phyloP scores from a whole-genome alignment of 2,888 invertebrate genomes.

The Hirtodrosophila alboralis region DNA sequence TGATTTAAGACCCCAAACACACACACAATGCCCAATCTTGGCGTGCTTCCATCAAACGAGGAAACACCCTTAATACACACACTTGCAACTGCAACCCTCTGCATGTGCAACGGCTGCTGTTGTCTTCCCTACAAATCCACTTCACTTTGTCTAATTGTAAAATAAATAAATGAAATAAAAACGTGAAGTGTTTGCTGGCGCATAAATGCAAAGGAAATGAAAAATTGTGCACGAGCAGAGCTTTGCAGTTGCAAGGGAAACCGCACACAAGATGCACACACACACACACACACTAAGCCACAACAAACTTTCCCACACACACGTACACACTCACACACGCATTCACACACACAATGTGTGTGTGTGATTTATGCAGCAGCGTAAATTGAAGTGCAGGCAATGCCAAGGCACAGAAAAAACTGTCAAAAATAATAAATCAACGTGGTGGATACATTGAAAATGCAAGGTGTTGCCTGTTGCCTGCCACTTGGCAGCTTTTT shows the following conservation, averaged over 20 bases:
- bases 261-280: slow-evolving; percentile 30
- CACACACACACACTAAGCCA: not conserved
- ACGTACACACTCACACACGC: slow-evolving; percentile 2
- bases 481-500: slow-evolving; percentile 18
- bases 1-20: slow-evolving; percentile 59
- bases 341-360: slow-evolving; percentile 3
- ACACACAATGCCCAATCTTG: slow-evolving; percentile 30
- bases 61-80: slow-evolving; percentile 20
- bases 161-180: slow-evolving; percentile 75
- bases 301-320: slow-evolving; percentile 1
- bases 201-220: slow-evolving; percentile 54
- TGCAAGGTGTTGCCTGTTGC: slow-evolving; percentile 38
- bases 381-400: slow-evolving; percentile 21
- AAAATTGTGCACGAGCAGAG: slow-evolving; percentile 49
- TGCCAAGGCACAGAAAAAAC: slow-evolving; percentile 21
- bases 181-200: slow-evolving; percentile 47
- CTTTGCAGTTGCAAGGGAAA: slow-evolving; percentile 14
- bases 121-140: slow-evolving; percentile 43
- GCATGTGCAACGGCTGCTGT: slow-evolving; percentile 22
- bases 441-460: slow-evolving; percentile 49
- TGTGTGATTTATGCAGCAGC: slow-evolving; percentile 10
- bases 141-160: slow-evolving; percentile 77
- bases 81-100: slow-evolving; percentile 24
- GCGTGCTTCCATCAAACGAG: slow-evolving; percentile 43
- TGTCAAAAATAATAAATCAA: slow-evolving; percentile 73